phyloP scores from a whole-genome alignment of 2,113 vertebrate species.

The zebrafish (Danio rerio) region GRCz12tu NC_133188.1:32853501-32854000 shows the following conservation, averaged over 20 bases:
- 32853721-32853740: slow-evolving; percentile 97
- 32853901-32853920: slow-evolving; percentile 85
- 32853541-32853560: too few relatives aligned
- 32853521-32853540: too few relatives aligned
- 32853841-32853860: slow-evolving; percentile 85
- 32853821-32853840: slow-evolving; percentile 86
- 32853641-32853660: too few relatives aligned
- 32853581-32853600: too few relatives aligned
- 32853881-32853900: slow-evolving; percentile 86
- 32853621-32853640: too few relatives aligned
- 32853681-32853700: too few relatives aligned
- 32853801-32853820: slow-evolving; percentile 89
- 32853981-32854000: slow-evolving; percentile 91
- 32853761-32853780: slow-evolving; percentile 89
- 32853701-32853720: slow-evolving; percentile 51
- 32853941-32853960: slow-evolving; percentile 88
- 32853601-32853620: too few relatives aligned
- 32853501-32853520: too few relatives aligned
- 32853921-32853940: slow-evolving; percentile 88
- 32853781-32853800: slow-evolving; percentile 84
- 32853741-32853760: slow-evolving; percentile 96
- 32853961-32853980: slow-evolving; percentile 88
- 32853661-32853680: too few relatives aligned
- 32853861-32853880: slow-evolving; percentile 89
- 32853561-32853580: too few relatives aligned